Conservation (phyloP, 2,888 invertebrate species). For the Polydesmus complanatus region DNA sequence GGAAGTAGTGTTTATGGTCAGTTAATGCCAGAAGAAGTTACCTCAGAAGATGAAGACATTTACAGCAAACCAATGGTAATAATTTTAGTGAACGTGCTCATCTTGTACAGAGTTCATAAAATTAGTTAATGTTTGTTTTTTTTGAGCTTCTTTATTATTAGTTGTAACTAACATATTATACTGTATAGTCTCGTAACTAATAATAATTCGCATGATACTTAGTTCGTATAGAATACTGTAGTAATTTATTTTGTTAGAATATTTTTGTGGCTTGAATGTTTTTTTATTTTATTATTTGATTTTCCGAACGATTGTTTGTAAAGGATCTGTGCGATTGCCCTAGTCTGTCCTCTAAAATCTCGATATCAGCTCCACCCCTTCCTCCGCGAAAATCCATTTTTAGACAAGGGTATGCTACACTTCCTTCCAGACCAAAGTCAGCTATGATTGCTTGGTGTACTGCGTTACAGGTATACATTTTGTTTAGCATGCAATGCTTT, state of each 20-base stretch:
- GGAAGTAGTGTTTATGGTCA: slow-evolving; percentile 40
- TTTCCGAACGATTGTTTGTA: slow-evolving; percentile 2
- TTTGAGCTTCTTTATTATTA: neutral
- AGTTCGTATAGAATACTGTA: neutral
- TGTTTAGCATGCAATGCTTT: too few relatives aligned
- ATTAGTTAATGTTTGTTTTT: neutral
- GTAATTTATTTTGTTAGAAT: neutral
- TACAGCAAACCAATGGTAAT: slow-evolving; percentile 55
- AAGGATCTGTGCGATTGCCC: slow-evolving; percentile 9
- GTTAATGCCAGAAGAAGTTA: slow-evolving; percentile 31
- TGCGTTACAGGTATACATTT: slow-evolving; percentile 14
- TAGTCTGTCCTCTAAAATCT: slow-evolving; percentile 10
- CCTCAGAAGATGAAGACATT: slow-evolving; percentile 45
- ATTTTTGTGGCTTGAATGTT: neutral
- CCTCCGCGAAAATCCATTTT: slow-evolving; percentile 8
- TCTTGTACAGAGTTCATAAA: neutral
- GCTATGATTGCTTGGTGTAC: slow-evolving; percentile 1
- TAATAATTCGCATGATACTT: neutral
- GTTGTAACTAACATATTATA: neutral
- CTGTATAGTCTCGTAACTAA: neutral
- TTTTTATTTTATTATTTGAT: slow-evolving; percentile 8
- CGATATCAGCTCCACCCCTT: slow-evolving; percentile 8
- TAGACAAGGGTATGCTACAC: slow-evolving; percentile 5
- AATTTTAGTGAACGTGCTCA: too few relatives aligned
- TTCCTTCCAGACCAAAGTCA: slow-evolving; percentile 14